phyloP scores from a whole-genome alignment of 2,113 vertebrate species.

The Actenoides lindsayi region DNA sequence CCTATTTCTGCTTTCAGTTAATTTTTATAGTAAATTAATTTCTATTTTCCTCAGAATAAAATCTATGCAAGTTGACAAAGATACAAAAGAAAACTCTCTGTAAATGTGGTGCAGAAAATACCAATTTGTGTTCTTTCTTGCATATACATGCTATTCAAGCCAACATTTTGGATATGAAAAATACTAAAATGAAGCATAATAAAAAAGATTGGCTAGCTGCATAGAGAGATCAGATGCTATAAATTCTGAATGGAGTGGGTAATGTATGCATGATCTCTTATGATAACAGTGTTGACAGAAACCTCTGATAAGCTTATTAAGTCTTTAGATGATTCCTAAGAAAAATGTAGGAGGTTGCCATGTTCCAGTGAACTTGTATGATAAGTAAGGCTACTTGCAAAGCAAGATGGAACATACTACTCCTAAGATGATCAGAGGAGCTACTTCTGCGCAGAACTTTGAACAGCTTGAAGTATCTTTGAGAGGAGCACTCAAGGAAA shows the following conservation, averaged over 20 bases:
- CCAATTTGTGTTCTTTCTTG: neutral
- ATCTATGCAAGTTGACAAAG: neutral
- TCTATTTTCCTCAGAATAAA: neutral
- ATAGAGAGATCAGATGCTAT: neutral
- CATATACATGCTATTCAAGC: neutral
- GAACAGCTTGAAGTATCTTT: neutral
- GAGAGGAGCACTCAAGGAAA: neutral
- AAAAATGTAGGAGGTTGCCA: neutral
- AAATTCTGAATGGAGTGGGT: neutral
- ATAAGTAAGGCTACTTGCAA: neutral
- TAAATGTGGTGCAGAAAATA: neutral
- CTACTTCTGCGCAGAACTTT: neutral
- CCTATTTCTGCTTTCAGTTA: neutral
- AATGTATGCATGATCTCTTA: neutral
- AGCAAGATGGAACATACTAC: neutral
- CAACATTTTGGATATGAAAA: neutral
- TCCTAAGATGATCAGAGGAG: neutral
- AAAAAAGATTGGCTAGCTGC: neutral
- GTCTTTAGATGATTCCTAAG: neutral
- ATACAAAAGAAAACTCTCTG: neutral
- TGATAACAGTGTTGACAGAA: neutral
- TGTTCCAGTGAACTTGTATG: neutral
- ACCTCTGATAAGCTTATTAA: neutral
- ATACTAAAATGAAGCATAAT: neutral
- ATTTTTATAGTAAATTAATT: neutral